Conservation (phyloP, 2,888 invertebrate species). For the Sphaerophoria rueppellii region DNA sequence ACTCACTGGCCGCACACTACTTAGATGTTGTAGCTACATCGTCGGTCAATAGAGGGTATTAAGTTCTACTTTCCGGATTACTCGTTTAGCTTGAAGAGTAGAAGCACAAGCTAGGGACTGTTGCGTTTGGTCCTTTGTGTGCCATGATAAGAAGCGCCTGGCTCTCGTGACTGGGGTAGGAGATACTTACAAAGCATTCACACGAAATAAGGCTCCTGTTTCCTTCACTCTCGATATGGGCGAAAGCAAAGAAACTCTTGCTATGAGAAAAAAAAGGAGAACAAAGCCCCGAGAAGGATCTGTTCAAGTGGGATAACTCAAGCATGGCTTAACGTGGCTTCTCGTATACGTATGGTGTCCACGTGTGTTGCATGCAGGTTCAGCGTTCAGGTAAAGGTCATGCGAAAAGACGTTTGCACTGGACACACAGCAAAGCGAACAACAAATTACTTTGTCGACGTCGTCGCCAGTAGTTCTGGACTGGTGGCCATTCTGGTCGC, state of each 20-base stretch:
- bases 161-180: background rate
- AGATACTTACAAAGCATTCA: background rate
- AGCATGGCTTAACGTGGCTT: constrained; percentile 2
- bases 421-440: constrained; percentile 20
- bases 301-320: constrained; percentile 34
- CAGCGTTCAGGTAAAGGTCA: background rate
- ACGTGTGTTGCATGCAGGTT: constrained; percentile 20
- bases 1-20: constrained; percentile 34
- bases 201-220: constrained; percentile 15
- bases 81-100: background rate
- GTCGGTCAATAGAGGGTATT: too few relatives aligned
- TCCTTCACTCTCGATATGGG: constrained; percentile 24
- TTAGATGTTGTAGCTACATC: background rate
- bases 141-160: constrained; percentile 20
- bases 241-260: background rate
- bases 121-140: constrained; percentile 35
- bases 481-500: too few relatives aligned
- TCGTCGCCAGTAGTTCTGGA: too few relatives aligned
- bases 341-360: too few relatives aligned
- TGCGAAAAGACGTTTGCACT: background rate
- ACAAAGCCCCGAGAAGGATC: constrained; percentile 52
- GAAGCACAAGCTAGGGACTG: constrained; percentile 19
- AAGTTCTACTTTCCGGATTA: constrained; percentile 35
- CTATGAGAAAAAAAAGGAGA: background rate
- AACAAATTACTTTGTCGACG: background rate